Percentiles rank a stretch among this genome's conserved stretches.
phyloP scores from a whole-genome alignment of 2,888 invertebrate genomes.

The Holacanthella duospinosa region DNA sequence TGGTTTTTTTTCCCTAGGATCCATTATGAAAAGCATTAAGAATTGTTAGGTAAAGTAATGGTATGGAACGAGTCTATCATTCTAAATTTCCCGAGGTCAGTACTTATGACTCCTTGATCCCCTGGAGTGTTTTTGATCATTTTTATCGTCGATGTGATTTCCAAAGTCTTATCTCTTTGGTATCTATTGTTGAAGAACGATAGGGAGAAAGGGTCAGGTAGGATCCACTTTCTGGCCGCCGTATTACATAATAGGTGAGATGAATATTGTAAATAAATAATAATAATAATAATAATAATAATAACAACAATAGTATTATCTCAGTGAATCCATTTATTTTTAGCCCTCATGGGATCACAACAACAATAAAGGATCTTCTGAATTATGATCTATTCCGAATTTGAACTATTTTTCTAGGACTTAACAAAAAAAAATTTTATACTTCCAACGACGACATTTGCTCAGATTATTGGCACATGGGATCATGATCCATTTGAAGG shows the following conservation, averaged over 20 bases:
- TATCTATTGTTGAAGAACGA: neutral
- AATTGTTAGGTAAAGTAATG: constrained; percentile 12
- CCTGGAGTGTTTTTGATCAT: constrained; percentile 37
- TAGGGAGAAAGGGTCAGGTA: neutral
- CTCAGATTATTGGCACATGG: too few species aligned
- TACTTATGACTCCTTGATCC: constrained; percentile 14
- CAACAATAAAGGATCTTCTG: too few species aligned
- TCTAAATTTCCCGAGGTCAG: constrained; percentile 27
- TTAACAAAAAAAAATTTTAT: too few species aligned
- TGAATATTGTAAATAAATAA: neutral
- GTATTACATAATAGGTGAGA: neutral
- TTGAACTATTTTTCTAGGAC: too few species aligned
- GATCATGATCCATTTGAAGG: too few species aligned
- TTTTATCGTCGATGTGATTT: constrained; percentile 21
- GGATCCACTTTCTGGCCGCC: neutral
- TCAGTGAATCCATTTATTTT: too few species aligned
- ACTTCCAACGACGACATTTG: too few species aligned
- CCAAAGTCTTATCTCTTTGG: neutral
- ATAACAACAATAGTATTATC: too few species aligned
- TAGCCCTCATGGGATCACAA: too few species aligned
- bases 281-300: constrained; percentile 1
- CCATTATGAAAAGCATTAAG: too few species aligned
- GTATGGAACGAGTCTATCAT: constrained; percentile 25
- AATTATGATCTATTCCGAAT: too few species aligned
- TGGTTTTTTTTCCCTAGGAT: too few species aligned